Percentiles rank a stretch among this genome's conserved stretches.
Evolutionary conservation across 2,113 vertebrate genomes (phyloP).

Genomic region (Climacteris rufus): DNA sequence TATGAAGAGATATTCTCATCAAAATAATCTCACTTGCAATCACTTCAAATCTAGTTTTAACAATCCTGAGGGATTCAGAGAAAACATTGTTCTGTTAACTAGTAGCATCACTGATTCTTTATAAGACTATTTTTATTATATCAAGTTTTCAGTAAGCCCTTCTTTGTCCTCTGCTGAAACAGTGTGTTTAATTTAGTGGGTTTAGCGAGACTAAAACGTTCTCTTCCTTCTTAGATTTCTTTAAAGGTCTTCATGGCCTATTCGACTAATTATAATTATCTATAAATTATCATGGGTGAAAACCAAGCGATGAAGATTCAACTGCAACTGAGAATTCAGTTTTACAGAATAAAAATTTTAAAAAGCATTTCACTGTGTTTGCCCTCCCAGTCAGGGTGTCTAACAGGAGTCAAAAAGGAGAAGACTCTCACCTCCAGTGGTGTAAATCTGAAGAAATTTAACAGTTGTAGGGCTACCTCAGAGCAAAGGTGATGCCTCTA

Average conservation of each 20-base stretch:
- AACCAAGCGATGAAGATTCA: neutral
- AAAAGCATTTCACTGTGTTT: neutral
- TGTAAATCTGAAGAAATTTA: neutral
- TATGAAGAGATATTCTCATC: neutral
- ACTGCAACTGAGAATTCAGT: neutral
- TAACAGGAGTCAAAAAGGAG: neutral
- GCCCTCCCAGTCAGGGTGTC: neutral
- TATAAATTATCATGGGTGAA: neutral
- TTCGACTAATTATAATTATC: constrained; percentile 41
- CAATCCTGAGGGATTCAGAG: neutral
- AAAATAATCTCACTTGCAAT: constrained; percentile 17
- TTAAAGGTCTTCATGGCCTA: constrained; percentile 21
- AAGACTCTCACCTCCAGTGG: neutral
- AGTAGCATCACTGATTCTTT: neutral
- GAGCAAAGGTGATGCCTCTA: neutral
- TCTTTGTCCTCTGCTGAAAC: constrained; percentile 14
- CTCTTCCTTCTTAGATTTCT: neutral
- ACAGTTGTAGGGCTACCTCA: rapidly evolving
- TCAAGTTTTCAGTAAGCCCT: constrained; percentile 21
- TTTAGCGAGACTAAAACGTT: constrained; percentile 14
- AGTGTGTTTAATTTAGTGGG: neutral
- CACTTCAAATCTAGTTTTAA: constrained; percentile 6
- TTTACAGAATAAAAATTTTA: neutral
- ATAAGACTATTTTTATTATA: constrained; percentile 20
- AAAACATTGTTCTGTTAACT: neutral